Conservation (phyloP, 1,140 invertebrate genomes). For the Trachymyrmex cornetzi region DNA sequence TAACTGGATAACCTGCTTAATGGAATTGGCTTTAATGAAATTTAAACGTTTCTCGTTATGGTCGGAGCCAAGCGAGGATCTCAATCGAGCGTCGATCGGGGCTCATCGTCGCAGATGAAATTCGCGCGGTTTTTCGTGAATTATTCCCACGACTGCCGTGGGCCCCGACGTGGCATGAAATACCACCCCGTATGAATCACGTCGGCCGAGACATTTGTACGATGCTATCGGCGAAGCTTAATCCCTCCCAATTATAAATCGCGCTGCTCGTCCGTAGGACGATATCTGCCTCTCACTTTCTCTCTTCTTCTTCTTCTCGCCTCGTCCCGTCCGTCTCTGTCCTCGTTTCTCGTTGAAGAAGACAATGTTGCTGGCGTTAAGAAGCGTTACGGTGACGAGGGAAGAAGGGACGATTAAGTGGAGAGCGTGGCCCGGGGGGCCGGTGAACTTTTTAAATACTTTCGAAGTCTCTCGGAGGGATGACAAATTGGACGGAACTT, state of each 20-base stretch:
- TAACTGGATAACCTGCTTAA: background rate
- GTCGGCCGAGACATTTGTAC: slow-evolving; percentile 62
- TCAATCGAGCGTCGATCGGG: background rate
- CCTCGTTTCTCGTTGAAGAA: slow-evolving; percentile 2
- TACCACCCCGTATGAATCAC: slow-evolving; percentile 61
- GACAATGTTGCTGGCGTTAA: slow-evolving; percentile 64
- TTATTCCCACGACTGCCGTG: slow-evolving; percentile 42
- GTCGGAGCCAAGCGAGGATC: background rate
- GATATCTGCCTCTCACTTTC: slow-evolving; percentile 24
- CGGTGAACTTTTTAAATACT: slow-evolving; percentile 77
- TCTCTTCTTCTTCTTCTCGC: background rate
- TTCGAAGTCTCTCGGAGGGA: slow-evolving; percentile 72
- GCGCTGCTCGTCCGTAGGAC: slow-evolving; percentile 42
- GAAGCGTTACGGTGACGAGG: slow-evolving; percentile 64
- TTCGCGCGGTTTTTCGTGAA: slow-evolving; percentile 52
- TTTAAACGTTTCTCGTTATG: background rate
- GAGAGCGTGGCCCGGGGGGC: slow-evolving; percentile 66
- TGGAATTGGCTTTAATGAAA: background rate
- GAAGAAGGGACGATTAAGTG: slow-evolving; percentile 68
- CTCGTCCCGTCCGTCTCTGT: background rate
- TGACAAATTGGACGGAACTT: slow-evolving; percentile 76
- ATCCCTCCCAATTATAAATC: slow-evolving; percentile 64
- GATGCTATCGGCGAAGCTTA: slow-evolving; percentile 57
- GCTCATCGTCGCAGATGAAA: slow-evolving; percentile 12
- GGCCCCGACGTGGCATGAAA: slow-evolving; percentile 57